A percentile compares a stretch with the other conserved stretches of the same genome.
Evolutionary conservation across 2,113 vertebrate genomes (phyloP).

Genomic region (Rhipidura dahli): DNA sequence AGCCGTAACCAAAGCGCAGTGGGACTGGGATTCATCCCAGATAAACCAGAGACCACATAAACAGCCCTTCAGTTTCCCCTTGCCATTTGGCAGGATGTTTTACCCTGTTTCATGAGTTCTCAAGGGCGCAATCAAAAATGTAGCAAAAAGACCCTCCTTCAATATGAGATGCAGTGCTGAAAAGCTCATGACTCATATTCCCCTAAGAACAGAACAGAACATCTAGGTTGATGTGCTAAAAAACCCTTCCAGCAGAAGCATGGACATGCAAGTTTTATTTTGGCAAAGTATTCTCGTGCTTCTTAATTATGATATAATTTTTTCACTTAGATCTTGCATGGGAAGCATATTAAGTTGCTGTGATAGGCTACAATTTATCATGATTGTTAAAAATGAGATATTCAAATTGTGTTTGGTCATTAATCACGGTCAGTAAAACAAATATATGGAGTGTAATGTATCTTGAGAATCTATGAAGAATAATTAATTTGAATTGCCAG

Average conservation of each 20-base stretch:
- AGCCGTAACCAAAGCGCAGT: not conserved
- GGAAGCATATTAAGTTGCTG: slow-evolving; percentile 53
- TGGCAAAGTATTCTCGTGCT: not conserved
- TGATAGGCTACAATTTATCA: slow-evolving; percentile 54
- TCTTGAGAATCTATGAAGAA: slow-evolving; percentile 31
- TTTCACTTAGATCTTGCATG: slow-evolving; percentile 41
- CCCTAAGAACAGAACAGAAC: not conserved
- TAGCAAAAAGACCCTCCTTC: not conserved
- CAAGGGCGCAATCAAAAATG: not conserved
- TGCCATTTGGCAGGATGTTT: not conserved
- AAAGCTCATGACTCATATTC: not conserved
- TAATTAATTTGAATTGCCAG: slow-evolving; percentile 43
- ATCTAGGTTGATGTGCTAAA: not conserved
- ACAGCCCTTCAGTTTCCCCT: not conserved
- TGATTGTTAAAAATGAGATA: slow-evolving; percentile 52
- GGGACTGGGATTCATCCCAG: not conserved
- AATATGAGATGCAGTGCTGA: not conserved
- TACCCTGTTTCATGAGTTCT: not conserved
- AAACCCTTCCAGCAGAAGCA: not conserved
- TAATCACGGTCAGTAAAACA: slow-evolving; percentile 60
- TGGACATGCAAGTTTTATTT: not conserved
- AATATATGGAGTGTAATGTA: slow-evolving; percentile 40
- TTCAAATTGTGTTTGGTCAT: slow-evolving; percentile 29
- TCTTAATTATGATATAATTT: slow-evolving; percentile 45
- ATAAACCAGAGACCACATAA: not conserved